Percentiles rank a stretch among this genome's conserved stretches.
These are phyloP conservation scores for Meloidogyne floridensis DNA, from an alignment of 1,140 invertebrate genomes.

Conservation along the genomic window DNA sequence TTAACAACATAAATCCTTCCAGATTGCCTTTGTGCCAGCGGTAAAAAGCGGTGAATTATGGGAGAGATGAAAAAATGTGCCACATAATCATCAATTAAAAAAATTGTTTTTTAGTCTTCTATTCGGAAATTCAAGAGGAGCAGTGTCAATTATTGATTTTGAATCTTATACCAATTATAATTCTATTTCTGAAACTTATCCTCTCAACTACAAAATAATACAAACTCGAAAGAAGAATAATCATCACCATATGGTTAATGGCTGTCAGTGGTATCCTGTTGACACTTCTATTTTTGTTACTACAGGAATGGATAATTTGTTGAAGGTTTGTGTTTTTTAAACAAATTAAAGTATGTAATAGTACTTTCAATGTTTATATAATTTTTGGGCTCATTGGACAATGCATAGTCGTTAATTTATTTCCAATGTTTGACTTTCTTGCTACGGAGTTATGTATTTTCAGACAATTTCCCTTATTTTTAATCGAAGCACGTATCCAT, in stretches of 20 bases:
- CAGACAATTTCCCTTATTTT: background rate
- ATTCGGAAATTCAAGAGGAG: constrained; percentile 18
- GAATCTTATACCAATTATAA: constrained; percentile 14
- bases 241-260: constrained; percentile 27
- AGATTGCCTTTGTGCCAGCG: no score
- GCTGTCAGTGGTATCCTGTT: constrained; percentile 33
- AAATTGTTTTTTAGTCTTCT: constrained; percentile 4
- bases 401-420: no score
- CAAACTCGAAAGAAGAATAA: background rate
- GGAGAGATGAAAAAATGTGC: no score
- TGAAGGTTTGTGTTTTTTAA: constrained; percentile 14
- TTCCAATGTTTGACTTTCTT: no score
- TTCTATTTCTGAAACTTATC: constrained; percentile 3
- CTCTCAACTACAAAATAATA: constrained; percentile 9
- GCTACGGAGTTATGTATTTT: no score
- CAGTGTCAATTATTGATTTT: constrained; percentile 21
- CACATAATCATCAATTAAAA: no score
- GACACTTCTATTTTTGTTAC: constrained; percentile 33
- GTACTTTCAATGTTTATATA: no score
- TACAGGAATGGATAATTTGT: constrained; percentile 22
- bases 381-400: no score
- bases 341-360: no score
- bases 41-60: no score
- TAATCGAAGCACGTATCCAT: background rate
- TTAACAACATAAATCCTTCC: no score